Evolutionary conservation across 1,140 invertebrate species (phyloP).

Genomic region (Cryptotermes secundus): DNA sequence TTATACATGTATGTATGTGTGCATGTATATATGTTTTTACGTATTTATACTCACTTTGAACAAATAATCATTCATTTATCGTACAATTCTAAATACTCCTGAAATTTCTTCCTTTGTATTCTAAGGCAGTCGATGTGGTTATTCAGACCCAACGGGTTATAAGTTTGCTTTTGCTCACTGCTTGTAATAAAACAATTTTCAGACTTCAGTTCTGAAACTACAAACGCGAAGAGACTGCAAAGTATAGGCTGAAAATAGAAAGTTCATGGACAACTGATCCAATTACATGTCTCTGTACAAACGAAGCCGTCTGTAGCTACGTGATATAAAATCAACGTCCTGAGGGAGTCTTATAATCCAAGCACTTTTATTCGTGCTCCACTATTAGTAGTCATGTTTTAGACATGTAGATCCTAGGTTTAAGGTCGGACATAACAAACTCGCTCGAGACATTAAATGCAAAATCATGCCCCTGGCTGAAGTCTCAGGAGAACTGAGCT

Average conservation of each 20-base stretch:
- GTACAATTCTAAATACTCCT: no score
- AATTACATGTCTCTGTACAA: neutral
- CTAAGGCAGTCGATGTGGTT: no score
- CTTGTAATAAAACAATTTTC: no score
- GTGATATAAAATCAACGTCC: neutral
- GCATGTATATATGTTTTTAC: no score
- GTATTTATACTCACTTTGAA: no score
- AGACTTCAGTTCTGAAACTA: no score
- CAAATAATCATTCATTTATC: no score
- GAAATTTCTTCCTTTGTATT: no score
- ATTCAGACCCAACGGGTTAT: no score
- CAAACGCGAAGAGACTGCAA: no score
- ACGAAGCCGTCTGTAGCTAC: neutral
- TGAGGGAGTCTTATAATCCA: neutral
- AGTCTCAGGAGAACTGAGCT: neutral
- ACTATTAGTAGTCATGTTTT: neutral
- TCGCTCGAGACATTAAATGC: neutral
- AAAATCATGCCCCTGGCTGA: neutral
- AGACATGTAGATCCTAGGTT: neutral
- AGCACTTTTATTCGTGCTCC: neutral
- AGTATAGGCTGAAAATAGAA: neutral
- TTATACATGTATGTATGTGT: no score
- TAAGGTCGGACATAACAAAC: neutral
- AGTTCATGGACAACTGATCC: neutral
- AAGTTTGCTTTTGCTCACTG: no score